Percentiles rank a stretch among this genome's conserved stretches.
These are phyloP conservation scores for Hypolimnas misippus DNA, from an alignment of 2,888 invertebrate genomes.

Conservation along the genomic window DNA sequence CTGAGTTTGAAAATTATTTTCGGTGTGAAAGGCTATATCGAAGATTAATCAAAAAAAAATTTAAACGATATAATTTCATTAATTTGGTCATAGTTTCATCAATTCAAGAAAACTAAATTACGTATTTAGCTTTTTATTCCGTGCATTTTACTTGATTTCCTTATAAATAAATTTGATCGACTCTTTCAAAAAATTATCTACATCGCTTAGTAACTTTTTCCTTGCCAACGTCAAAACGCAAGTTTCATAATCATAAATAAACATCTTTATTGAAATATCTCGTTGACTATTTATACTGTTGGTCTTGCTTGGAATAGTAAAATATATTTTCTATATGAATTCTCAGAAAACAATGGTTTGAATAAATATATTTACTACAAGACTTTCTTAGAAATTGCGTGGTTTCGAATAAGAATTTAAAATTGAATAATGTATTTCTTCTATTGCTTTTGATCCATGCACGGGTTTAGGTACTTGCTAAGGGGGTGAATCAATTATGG, in stretches of 20 bases:
- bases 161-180: no score
- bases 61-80: no score
- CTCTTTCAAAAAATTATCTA: no score
- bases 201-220: neutral
- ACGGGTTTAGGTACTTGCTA: no score
- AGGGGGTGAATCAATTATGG: no score
- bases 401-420: slow-evolving; percentile 5
- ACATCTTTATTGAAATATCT: slow-evolving; percentile 4
- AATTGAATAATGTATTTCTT: neutral
- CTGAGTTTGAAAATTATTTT: no score
- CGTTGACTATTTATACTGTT: slow-evolving; percentile 14
- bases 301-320: slow-evolving; percentile 18
- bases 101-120: no score
- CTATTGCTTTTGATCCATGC: neutral
- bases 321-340: slow-evolving; percentile 20
- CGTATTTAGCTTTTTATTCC: no score
- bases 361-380: slow-evolving; percentile 13
- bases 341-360: slow-evolving; percentile 30
- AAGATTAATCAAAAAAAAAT: no score
- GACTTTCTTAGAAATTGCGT: slow-evolving; percentile 28
- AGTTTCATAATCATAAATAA: neutral
- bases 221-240: neutral
- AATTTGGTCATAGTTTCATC: no score
- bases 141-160: no score
- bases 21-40: no score